Conservation (phyloP, 2,113 vertebrate genomes). For the Notarius lentiginosus region DNA sequence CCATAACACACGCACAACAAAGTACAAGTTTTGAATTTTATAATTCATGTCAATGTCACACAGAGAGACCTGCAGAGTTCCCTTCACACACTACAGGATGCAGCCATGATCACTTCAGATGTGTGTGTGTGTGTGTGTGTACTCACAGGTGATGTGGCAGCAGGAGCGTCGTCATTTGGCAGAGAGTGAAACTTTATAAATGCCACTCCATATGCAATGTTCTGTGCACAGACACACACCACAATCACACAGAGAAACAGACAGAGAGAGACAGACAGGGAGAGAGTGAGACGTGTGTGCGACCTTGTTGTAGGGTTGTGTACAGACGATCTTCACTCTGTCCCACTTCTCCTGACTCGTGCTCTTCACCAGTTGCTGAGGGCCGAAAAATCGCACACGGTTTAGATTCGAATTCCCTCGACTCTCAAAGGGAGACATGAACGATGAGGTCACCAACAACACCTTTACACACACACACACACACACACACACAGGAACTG, state of each 20-base stretch:
- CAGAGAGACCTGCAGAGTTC: background rate
- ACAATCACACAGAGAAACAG: background rate
- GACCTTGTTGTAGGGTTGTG: constrained; percentile 87
- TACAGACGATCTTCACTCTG: constrained; percentile 84
- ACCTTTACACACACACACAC: constrained; percentile 68
- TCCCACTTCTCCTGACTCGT: constrained; percentile 86
- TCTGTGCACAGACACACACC: constrained; percentile 65
- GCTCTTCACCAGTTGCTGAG: constrained; percentile 80
- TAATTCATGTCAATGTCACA: background rate
- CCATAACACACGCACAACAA: background rate
- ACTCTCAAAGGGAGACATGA: constrained; percentile 91
- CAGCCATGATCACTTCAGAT: background rate
- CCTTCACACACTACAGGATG: background rate
- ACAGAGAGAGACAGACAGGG: background rate
- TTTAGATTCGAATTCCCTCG: constrained; percentile 77
- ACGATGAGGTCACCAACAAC: constrained; percentile 85
- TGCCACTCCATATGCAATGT: constrained; percentile 80
- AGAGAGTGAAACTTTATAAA: constrained; percentile 85
- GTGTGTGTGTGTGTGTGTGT: background rate
- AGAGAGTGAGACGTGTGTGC: background rate
- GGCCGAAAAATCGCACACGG: constrained; percentile 82
- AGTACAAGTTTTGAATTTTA: background rate
- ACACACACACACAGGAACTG: background rate
- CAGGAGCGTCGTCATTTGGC: constrained; percentile 75
- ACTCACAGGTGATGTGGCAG: constrained; percentile 74